A percentile compares a stretch with the other conserved stretches of the same genome.
These are phyloP conservation scores for Callionymus lyra DNA, from an alignment of 2,113 vertebrate species.

Conservation along the genomic window DNA sequence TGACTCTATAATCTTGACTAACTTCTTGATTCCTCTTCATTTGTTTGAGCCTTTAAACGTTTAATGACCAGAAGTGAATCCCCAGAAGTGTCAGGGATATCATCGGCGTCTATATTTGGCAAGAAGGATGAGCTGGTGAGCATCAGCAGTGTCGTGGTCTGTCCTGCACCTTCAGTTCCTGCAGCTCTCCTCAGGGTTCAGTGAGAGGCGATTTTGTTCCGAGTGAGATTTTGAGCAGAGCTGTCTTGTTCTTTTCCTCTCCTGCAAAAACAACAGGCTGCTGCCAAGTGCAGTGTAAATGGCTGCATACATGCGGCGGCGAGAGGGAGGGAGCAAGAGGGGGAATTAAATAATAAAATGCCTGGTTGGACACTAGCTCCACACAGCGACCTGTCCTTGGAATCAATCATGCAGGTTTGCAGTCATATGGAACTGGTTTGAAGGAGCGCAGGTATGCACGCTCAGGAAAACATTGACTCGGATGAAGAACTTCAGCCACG, in stretches of 20 bases:
- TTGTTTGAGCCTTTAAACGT: no score
- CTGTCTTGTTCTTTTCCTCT: conserved; percentile 57
- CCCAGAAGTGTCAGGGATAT: no score
- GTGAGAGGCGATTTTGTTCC: conserved; percentile 43
- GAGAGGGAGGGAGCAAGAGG: conserved; percentile 3
- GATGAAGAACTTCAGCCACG: no score
- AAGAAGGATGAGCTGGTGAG: conserved; percentile 12
- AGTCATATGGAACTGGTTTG: conserved; percentile 8
- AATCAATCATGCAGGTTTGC: conserved; percentile 28
- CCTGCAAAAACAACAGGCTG: conserved; percentile 53
- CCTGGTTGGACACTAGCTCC: conserved; percentile 48
- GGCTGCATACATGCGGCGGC: conserved; percentile 43
- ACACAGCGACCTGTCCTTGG: conserved; percentile 35
- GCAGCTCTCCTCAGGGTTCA: conserved; percentile 22
- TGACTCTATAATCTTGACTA: no score
- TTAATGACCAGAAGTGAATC: no score
- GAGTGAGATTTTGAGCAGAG: conserved; percentile 39
- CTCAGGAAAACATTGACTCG: neutral
- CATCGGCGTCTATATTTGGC: no score
- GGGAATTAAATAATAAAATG: conserved; percentile 54
- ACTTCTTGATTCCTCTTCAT: no score
- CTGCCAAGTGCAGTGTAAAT: conserved; percentile 61
- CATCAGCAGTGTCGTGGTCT: conserved; percentile 25
- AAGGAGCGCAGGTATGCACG: neutral
- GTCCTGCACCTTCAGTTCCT: conserved; percentile 25